Evolutionary conservation across 1,140 invertebrate species (phyloP), one percentile per base, ranked within the genome.

Genomic region (Zophobas morio): DNA sequence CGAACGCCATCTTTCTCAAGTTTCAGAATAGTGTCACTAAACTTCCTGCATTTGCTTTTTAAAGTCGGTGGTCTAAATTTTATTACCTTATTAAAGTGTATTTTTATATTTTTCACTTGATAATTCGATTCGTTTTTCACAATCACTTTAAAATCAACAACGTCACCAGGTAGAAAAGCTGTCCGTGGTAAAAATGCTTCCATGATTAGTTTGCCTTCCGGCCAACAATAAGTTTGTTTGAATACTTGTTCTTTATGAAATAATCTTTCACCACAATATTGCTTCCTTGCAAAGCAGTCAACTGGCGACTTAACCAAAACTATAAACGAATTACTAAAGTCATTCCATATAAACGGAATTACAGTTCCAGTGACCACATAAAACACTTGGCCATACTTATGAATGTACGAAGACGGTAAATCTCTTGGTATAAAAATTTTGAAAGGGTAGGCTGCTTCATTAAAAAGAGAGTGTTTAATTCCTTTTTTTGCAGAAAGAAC

Each of bases 261-360:
- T 5, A 66, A 40, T 36, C 32, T 66, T 20, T 66, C 60, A 20
- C 39, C 20, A 66, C n/a, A 66, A 66, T 33, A 42, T 39, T 33
- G 40, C 0, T 37, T 42, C 33, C 20, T 42, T n/a, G 8, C 39
- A 32, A 32, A 42, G 6, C 40, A 2, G 20, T 42, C 60, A n/a
- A 66, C 39, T 32, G 60, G 60, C 1, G 60, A 66, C 0, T 42
- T n/a, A 2, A 66, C 60, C 6, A 32, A 1, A 42, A 66, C 8
- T 42, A 66, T 6, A 2, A 2, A 42, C 6, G 60, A 42, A 40
- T 66, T 39, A 32, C 2, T 32, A 2, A 66, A 66, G 39, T 66
- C 60, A 5, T 66, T 66, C 60, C 60, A 66, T 32, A 66, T 66
- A 40, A 66, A 66, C 2, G 60, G 60, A 66, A 42, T 42, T 20